A percentile compares a stretch with the other conserved stretches of the same genome.
These are phyloP conservation scores for Conus canariensis DNA, from an alignment of 2,888 invertebrate genomes.

Conservation along the genomic window DNA sequence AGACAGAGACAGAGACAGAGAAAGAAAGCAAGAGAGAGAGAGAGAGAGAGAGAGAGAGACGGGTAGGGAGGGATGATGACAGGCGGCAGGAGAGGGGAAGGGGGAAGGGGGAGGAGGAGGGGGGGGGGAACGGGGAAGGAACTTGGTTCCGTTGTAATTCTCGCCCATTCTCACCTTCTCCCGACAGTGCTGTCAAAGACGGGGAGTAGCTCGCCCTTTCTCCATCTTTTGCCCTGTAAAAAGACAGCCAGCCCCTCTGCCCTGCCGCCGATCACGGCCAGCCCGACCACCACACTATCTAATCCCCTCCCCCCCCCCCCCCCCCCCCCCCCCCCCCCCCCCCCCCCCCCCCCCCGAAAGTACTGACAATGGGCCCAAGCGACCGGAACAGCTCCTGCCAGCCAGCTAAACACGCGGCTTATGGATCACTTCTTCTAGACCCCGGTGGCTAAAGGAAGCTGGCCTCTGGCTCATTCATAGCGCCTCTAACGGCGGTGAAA, in stretches of 20 bases:
- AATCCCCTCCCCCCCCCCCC: not conserved
- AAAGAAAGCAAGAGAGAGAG: not conserved
- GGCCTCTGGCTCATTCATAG: not conserved
- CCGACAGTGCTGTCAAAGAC: too few species aligned
- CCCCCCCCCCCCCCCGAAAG: not conserved
- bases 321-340: not conserved
- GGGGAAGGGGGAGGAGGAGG: not conserved
- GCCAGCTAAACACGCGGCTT: not conserved
- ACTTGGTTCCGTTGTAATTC: not conserved
- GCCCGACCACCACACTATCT: not conserved
- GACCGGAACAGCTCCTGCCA: slow-evolving; percentile 18
- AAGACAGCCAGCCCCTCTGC: not conserved
- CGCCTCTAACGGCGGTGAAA: not conserved
- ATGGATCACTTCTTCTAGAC: slow-evolving; percentile 23
- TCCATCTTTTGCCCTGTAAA: not conserved
- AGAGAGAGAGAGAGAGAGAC: not conserved
- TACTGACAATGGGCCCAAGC: not conserved
- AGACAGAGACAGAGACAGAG: not conserved
- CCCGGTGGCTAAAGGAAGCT: not conserved
- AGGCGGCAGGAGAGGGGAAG: not conserved
- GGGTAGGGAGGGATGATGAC: not conserved
- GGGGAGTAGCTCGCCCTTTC: not conserved
- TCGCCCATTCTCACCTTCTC: not conserved
- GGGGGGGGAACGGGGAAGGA: not conserved
- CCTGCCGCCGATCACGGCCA: not conserved